Percentiles rank a stretch among this genome's conserved stretches.
These are phyloP conservation scores for Pteropus alecto DNA, from an alignment of 2,113 vertebrate species.

Conservation along the genomic window DNA sequence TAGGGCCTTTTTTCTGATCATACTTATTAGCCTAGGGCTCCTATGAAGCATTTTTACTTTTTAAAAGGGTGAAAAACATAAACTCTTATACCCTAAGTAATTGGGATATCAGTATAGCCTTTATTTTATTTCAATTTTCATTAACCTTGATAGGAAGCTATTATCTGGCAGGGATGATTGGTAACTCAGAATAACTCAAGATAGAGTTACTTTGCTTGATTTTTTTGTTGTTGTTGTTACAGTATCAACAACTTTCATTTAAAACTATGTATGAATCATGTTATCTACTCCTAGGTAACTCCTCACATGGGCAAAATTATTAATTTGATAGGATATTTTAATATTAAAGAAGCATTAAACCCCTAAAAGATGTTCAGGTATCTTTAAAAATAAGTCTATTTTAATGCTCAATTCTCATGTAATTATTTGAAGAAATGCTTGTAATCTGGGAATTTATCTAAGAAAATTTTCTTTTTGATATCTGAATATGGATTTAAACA, in stretches of 20 bases:
- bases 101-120: slow-evolving; percentile 15
- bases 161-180: slow-evolving; percentile 27
- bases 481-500: not conserved
- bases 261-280: not conserved
- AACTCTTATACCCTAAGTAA: not conserved
- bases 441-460: not conserved
- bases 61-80: not conserved
- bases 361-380: not conserved
- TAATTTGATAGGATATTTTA: not conserved
- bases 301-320: not conserved
- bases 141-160: slow-evolving; percentile 61
- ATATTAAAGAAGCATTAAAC: not conserved
- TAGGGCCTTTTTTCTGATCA: not conserved
- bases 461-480: not conserved
- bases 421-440: not conserved
- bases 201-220: not conserved
- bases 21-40: not conserved
- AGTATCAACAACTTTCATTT: slow-evolving; percentile 37
- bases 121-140: slow-evolving; percentile 64
- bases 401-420: not conserved
- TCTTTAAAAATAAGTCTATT: not conserved
- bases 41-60: slow-evolving; percentile 18
- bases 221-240: slow-evolving; percentile 15
- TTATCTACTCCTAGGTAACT: not conserved
- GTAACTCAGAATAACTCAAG: slow-evolving; percentile 59